phyloP scores from a whole-genome alignment of 2,113 vertebrate genomes.

The Elephantulus edwardii region DNA sequence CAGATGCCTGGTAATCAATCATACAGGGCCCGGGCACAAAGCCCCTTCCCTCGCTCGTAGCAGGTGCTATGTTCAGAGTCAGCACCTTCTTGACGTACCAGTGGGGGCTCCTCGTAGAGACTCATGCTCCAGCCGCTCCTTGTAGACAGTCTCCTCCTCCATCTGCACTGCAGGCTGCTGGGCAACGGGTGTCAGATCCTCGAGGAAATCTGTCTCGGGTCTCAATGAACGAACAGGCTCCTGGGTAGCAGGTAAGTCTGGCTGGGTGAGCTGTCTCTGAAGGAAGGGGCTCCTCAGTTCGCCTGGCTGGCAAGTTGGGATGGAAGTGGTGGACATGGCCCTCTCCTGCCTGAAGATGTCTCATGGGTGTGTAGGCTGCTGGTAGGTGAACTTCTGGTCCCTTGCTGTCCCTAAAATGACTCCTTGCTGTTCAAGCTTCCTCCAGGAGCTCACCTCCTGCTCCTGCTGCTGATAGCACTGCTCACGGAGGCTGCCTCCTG shows the following conservation, averaged over 20 bases:
- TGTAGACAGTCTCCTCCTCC: slow-evolving; percentile 72
- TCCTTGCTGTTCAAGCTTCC: slow-evolving; percentile 86
- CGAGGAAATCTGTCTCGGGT: slow-evolving; percentile 43
- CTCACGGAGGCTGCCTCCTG: slow-evolving; percentile 89
- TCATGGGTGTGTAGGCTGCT: slow-evolving; percentile 89
- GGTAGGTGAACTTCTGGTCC: slow-evolving; percentile 88
- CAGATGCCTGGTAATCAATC: slow-evolving; percentile 98
- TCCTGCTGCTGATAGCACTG: slow-evolving; percentile 87
- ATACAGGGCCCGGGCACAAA: slow-evolving; percentile 94
- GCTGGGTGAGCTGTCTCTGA: slow-evolving; percentile 87
- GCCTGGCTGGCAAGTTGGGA: slow-evolving; percentile 90
- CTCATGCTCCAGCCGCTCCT: slow-evolving; percentile 66
- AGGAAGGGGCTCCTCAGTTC: slow-evolving; percentile 96
- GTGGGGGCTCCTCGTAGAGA: slow-evolving; percentile 86
- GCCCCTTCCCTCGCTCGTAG: slow-evolving; percentile 83
- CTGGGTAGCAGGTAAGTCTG: slow-evolving; percentile 77
- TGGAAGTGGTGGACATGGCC: slow-evolving; percentile 77
- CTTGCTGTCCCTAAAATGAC: slow-evolving; percentile 81
- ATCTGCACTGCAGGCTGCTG: neutral
- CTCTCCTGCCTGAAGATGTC: slow-evolving; percentile 97
- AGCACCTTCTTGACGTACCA: slow-evolving; percentile 80
- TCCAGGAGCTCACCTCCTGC: slow-evolving; percentile 86
- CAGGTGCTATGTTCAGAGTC: slow-evolving; percentile 62
- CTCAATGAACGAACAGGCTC: slow-evolving; percentile 26
- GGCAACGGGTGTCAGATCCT: neutral